Percentiles rank a stretch among this genome's conserved stretches.
These are phyloP conservation scores for Vimba vimba DNA, from an alignment of 2,113 vertebrate genomes.

Conservation along the genomic window DNA sequence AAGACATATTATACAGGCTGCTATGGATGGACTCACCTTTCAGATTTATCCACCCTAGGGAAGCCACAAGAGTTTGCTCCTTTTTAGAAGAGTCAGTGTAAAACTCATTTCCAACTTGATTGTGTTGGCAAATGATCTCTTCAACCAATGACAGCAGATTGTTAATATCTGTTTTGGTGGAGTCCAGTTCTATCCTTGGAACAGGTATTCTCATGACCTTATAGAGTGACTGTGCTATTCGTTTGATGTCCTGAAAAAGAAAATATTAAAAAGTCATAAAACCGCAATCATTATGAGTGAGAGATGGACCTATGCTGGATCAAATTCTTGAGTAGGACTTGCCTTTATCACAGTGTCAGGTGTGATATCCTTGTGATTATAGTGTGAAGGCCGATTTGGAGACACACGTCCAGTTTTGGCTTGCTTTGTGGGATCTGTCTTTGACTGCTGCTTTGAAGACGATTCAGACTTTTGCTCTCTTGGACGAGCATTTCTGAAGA, in stretches of 20 bases:
- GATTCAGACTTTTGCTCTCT: slow-evolving; percentile 59
- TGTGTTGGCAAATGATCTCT: slow-evolving; percentile 84
- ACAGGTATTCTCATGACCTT: slow-evolving; percentile 82
- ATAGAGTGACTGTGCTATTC: slow-evolving; percentile 84
- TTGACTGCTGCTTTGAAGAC: slow-evolving; percentile 58
- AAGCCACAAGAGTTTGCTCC: slow-evolving; percentile 70
- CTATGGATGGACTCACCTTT: slow-evolving; percentile 74
- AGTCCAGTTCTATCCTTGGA: slow-evolving; percentile 68
- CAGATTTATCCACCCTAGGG: slow-evolving; percentile 72
- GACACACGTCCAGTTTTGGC: slow-evolving; percentile 74
- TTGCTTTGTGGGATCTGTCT: slow-evolving; percentile 62
- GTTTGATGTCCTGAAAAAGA: slow-evolving; percentile 82
- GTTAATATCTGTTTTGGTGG: slow-evolving; percentile 83
- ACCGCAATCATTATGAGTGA: neutral
- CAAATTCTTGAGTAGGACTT: slow-evolving; percentile 18
- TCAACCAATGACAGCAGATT: slow-evolving; percentile 85
- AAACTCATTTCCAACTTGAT: slow-evolving; percentile 69
- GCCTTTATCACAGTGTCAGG: slow-evolving; percentile 87
- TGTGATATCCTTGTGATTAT: slow-evolving; percentile 76
- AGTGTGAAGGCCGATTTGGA: slow-evolving; percentile 66
- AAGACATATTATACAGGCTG: too few relatives aligned
- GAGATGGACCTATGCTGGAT: neutral
- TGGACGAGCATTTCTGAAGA: slow-evolving; percentile 85
- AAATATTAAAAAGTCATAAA: neutral
- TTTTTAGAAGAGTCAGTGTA: slow-evolving; percentile 75